Conservation (phyloP, 2,888 invertebrate species). For the Eumacrocentrus americanus region DNA sequence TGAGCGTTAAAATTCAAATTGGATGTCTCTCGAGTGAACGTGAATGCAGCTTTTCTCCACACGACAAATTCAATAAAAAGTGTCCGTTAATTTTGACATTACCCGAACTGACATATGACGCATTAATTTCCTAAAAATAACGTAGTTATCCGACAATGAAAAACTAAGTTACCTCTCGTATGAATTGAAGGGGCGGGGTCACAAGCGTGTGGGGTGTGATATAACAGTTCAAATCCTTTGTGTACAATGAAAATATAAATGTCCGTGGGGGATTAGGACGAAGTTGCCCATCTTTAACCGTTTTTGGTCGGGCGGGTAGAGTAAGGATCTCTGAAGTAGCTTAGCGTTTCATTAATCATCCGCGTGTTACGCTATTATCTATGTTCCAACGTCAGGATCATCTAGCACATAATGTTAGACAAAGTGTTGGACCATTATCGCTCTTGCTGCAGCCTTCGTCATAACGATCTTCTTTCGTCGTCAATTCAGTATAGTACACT, state of each 20-base stretch:
- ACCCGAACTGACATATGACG: background rate
- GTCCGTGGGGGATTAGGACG: too few species aligned
- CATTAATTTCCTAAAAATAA: background rate
- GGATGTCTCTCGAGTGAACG: background rate
- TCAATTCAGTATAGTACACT: background rate
- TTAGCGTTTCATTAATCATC: too few species aligned
- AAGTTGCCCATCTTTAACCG: too few species aligned
- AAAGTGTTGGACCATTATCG: background rate
- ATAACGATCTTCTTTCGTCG: background rate
- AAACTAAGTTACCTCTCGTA: background rate
- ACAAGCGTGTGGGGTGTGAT: background rate
- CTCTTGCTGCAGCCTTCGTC: background rate
- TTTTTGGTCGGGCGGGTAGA: too few species aligned
- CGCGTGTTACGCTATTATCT: too few species aligned
- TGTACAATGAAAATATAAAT: too few species aligned
- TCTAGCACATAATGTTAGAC: background rate
- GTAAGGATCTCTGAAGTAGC: too few species aligned
- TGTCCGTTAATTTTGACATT: background rate
- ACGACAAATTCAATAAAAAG: background rate
- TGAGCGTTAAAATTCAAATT: background rate
- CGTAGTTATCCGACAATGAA: background rate
- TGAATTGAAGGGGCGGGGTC: background rate
- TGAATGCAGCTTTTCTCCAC: background rate
- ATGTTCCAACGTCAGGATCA: background rate
- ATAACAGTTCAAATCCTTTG: too few species aligned